phyloP scores from a whole-genome alignment of 1,140 invertebrate species.

The Drosophila saltans region DNA sequence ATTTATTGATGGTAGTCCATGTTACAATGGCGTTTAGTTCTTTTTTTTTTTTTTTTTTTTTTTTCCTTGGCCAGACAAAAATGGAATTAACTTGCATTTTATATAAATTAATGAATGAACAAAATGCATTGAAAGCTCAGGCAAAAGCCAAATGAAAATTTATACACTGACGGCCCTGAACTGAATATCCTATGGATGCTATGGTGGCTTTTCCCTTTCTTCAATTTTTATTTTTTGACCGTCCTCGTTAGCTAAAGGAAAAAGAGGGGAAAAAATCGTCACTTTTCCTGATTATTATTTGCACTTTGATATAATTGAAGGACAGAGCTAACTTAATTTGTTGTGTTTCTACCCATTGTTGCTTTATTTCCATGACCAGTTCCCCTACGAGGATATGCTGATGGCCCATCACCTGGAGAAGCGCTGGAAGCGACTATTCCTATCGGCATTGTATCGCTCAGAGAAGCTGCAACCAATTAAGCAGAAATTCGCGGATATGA shows the following conservation, averaged over 20 bases:
- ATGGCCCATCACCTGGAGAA: conserved; percentile 86
- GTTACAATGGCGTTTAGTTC: conserved; percentile 68
- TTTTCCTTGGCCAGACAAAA: conserved; percentile 63
- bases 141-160: conserved; percentile 68
- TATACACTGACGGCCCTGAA: conserved; percentile 65
- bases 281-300: conserved; percentile 81
- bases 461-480: conserved; percentile 89
- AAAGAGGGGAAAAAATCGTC: conserved; percentile 54
- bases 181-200: conserved; percentile 44
- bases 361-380: conserved; percentile 51
- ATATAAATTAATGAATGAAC: conserved; percentile 82
- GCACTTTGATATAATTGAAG: conserved; percentile 77
- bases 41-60: neutral
- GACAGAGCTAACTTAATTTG: conserved; percentile 7
- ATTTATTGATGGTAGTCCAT: conserved; percentile 79
- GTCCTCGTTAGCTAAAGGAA: conserved; percentile 50
- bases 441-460: conserved; percentile 87
- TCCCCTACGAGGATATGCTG: conserved; percentile 80
- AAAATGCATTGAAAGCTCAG: conserved; percentile 47
- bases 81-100: conserved; percentile 82
- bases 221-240: conserved; percentile 29
- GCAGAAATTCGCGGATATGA: conserved; percentile 91
- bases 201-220: conserved; percentile 40
- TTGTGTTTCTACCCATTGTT: conserved; percentile 58
- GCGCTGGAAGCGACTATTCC: conserved; percentile 88